Evolutionary conservation across 2,888 invertebrate genomes (phyloP), one percentile per base, ranked within the genome.

Genomic region (Antitype chi): DNA sequence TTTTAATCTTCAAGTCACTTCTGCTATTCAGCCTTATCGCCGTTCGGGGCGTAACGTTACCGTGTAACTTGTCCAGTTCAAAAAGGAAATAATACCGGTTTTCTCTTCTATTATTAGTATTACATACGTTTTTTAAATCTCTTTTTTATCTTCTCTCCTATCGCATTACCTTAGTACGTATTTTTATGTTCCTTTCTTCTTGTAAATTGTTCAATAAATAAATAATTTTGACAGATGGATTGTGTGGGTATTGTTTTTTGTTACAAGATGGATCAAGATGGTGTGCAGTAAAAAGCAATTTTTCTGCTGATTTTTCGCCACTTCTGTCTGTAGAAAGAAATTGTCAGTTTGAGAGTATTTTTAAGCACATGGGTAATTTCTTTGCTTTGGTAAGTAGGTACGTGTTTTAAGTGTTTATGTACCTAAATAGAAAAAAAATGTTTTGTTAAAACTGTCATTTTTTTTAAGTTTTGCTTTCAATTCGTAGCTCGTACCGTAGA

Each of bases 1-100:
- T 69, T 38, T n/a, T 28, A 49, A 70, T 57, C 55, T 57, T 70
- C 70, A 57, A 76, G 47, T 79, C 76, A 57, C 15, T 38, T 76
- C 47, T 55, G 17, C 53, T 68, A 28, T 38, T 70, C 25, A n/a
- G 11, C n/a, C 32, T n/a, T 43, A 52, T 43, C 38, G 25, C 47
- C 4, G 20, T n/a, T n/a, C 28, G 25, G 20, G 38, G 25, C 43
- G 38, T 70, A 43, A 43, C 25, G 28, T 59, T 13, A 25, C 20
- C 5, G 25, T 20, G 0, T 62, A 49, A 67, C 0, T 9, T 32
- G 52, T 52, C 49, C 20, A 67, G 32, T 52, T 17, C 23, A 23
- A 52, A 67, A 2, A n/a, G n/a, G 43, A 28, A 52, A 38, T 38
- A 38, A 38, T 13, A 25, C 11, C n/a, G 13, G n/a, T 2, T 20